Evolutionary conservation across 1,140 invertebrate genomes (phyloP).

Genomic region (Conopomorpha cramerella): DNA sequence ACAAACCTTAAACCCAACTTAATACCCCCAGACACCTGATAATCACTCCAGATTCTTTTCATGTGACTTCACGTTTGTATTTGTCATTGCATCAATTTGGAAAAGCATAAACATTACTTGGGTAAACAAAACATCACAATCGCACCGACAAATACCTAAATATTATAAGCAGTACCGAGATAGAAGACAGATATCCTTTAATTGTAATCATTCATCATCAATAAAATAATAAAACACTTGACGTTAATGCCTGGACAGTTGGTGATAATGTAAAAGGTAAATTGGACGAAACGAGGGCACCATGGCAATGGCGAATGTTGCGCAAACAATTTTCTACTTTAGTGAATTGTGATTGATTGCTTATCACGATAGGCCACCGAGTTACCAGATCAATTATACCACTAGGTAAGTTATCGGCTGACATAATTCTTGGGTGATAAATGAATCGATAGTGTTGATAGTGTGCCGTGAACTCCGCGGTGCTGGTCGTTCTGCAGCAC

Average conservation of each 20-base stretch:
- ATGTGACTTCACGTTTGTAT: too few relatives aligned
- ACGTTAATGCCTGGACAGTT: slow-evolving; percentile 8
- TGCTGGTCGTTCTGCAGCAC: too few relatives aligned
- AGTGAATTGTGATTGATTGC: slow-evolving; percentile 36
- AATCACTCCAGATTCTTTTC: too few relatives aligned
- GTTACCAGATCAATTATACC: slow-evolving; percentile 33
- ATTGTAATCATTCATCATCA: slow-evolving; percentile 16
- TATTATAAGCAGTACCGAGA: too few relatives aligned
- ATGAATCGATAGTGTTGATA: slow-evolving; percentile 10
- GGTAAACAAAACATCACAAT: too few relatives aligned
- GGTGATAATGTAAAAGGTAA: slow-evolving; percentile 19
- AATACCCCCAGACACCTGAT: too few relatives aligned
- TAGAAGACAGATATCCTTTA: slow-evolving; percentile 12
- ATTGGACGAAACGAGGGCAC: slow-evolving; percentile 20
- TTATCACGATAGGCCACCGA: slow-evolving; percentile 18
- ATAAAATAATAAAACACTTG: slow-evolving; percentile 12
- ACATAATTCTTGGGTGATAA: slow-evolving; percentile 30
- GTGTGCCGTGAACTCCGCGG: too few relatives aligned
- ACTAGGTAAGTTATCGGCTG: slow-evolving; percentile 28
- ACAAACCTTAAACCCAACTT: too few relatives aligned
- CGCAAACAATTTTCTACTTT: slow-evolving; percentile 27
- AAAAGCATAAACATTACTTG: too few relatives aligned
- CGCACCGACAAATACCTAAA: too few relatives aligned
- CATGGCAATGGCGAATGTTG: slow-evolving; percentile 7
- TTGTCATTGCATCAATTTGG: too few relatives aligned